A percentile compares a stretch with the other conserved stretches of the same genome.
Conservation (phyloP, 1,140 invertebrate species). For the Musca domestica region DNA sequence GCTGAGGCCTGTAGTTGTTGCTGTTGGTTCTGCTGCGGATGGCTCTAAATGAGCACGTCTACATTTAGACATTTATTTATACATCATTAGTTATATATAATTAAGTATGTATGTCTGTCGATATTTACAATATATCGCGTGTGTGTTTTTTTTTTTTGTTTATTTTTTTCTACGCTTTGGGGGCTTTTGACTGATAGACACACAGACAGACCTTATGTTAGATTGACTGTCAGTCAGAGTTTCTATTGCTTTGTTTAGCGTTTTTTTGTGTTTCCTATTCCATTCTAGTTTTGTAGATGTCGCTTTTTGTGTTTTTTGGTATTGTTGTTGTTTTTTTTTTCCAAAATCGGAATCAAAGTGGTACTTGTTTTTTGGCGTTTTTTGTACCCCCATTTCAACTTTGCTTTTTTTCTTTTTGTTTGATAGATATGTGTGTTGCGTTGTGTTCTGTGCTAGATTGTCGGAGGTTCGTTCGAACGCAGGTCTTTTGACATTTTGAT, state of each 20-base stretch:
- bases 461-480: too few species aligned
- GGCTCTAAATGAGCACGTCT: too few species aligned
- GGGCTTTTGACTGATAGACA: too few species aligned
- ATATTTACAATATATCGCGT: too few species aligned
- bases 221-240: background rate
- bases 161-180: background rate
- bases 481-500: conserved; percentile 20
- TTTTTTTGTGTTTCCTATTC: background rate
- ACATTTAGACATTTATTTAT: too few species aligned
- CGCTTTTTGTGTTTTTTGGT: background rate
- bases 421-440: too few species aligned
- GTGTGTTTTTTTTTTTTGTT: background rate
- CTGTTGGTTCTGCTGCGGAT: background rate
- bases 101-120: too few species aligned
- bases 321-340: background rate
- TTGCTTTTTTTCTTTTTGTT: too few species aligned
- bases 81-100: too few species aligned
- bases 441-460: too few species aligned
- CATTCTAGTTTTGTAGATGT: background rate
- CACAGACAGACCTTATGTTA: too few species aligned
- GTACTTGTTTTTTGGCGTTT: conserved; percentile 1
- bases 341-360: conserved; percentile 9
- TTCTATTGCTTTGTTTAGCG: background rate
- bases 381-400: background rate
- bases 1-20: too few species aligned